These are phyloP conservation scores for Chascanopsetta lugubris DNA, from an alignment of 2,113 vertebrate genomes.

Conservation along the genomic window DNA sequence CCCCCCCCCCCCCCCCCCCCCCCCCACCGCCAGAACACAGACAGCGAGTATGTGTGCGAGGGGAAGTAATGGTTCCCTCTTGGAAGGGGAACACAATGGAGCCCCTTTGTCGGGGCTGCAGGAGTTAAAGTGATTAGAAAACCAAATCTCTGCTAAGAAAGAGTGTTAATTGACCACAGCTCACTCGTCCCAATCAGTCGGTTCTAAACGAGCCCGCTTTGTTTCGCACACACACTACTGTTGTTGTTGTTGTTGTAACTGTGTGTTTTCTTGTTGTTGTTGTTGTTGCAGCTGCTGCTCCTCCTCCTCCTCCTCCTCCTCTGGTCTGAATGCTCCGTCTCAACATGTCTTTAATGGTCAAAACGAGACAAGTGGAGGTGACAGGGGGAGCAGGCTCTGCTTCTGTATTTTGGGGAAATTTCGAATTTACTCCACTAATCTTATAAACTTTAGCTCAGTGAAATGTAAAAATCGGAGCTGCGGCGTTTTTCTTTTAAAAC, in stretches of 20 bases:
- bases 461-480: background rate
- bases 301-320: conserved; percentile 33
- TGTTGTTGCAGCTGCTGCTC: conserved; percentile 60
- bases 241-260: conserved; percentile 52
- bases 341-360: conserved; percentile 63
- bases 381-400: background rate
- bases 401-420: no score
- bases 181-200: conserved; percentile 75
- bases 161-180: conserved; percentile 84
- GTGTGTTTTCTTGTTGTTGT: conserved; percentile 51
- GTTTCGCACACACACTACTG: conserved; percentile 65
- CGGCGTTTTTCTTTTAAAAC: background rate
- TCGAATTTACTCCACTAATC: background rate
- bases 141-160: conserved; percentile 81
- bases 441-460: background rate
- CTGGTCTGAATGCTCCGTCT: conserved; percentile 57
- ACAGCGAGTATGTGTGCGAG: conserved; percentile 75
- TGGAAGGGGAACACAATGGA: conserved; percentile 78
- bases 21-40: conserved; percentile 79
- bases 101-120: conserved; percentile 79
- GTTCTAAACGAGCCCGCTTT: conserved; percentile 77
- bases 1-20: no score
- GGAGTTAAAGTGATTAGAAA: conserved; percentile 86
- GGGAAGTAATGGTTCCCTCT: conserved; percentile 74
- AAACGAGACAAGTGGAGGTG: conserved; percentile 41